Base-by-base conservation (phyloP, 2,888 invertebrate species). In the Watsonalla cultraria region DNA sequence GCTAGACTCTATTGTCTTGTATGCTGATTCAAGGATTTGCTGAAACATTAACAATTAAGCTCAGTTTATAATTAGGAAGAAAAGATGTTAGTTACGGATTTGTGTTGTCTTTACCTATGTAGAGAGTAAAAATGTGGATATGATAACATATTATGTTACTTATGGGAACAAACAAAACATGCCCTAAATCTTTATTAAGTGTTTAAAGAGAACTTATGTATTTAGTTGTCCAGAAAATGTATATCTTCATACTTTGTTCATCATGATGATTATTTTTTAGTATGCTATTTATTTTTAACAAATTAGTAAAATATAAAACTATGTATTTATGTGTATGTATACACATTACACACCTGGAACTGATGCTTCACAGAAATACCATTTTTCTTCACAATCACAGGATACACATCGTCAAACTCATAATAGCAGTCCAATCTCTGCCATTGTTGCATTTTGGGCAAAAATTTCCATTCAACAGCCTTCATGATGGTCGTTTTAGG, bases 401-500 rank as follows among this genome's bases (percentile, higher is more conserved):
- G 94, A 76, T 95, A 94, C 11, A 94, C 83, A 67, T 95, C 93
- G 82, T 97, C 95, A 74, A 97, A 90, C 66, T 95, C 94, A 72
- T 95, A 93, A 66, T 93, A 93, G 62, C 96, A 94, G 71, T 96
- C 95, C 33, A 97, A 79, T 61, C 94, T 92, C 64, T 94, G 92
- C 96, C 97, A 97, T 60, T 93, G 94, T 24, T 93, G 93, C 0
- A 92, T 78, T 73, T 94, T 94, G 0, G 93, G 87, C 64, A 94
- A 89, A 74, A 95, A 95, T 76, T 96, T 97, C 92, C 95, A 94
- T 33, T 97, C 96, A 34, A 94, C 94, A 8, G 94, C 93, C 62
- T 92, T 94, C 45, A 93, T 92, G 51, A 91, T 78, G 45, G 88
- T 83, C 56, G 77, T 84, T 61, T 86, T 88, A 49, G 66, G 73